Evolutionary conservation across 2,888 invertebrate species (phyloP).

Genomic region (Chesias legatella): DNA sequence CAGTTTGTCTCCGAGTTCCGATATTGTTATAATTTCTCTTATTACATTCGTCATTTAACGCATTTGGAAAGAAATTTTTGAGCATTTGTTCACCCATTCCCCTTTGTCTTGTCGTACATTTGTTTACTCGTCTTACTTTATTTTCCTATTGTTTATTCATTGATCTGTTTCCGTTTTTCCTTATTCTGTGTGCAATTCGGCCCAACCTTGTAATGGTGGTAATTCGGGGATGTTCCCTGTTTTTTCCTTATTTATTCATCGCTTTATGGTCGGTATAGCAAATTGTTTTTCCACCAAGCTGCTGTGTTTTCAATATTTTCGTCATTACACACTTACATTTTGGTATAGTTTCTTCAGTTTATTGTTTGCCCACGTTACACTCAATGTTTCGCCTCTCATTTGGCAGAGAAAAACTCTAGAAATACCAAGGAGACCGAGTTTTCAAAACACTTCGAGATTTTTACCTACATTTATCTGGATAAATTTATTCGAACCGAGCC

Average conservation of each 20-base stretch:
- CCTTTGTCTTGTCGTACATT: slow-evolving; percentile 4
- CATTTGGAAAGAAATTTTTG: too few species aligned
- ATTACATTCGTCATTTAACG: too few species aligned
- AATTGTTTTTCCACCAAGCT: slow-evolving; percentile 1
- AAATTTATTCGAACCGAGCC: not conserved
- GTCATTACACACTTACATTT: too few species aligned
- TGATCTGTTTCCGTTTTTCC: slow-evolving; percentile 14
- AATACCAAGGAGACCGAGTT: too few species aligned
- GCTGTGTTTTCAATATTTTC: too few species aligned
- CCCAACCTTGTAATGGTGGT: slow-evolving; percentile 10
- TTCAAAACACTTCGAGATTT: too few species aligned
- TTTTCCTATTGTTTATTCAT: slow-evolving; percentile 15
- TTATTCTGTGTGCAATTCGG: slow-evolving; percentile 7
- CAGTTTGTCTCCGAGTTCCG: slow-evolving; percentile 19
- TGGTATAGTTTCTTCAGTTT: too few species aligned
- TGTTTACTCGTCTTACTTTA: slow-evolving; percentile 12
- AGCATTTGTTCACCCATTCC: not conserved
- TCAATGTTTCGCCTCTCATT: too few species aligned
- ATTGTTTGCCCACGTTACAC: too few species aligned
- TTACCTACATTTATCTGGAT: too few species aligned
- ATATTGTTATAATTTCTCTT: slow-evolving; percentile 30
- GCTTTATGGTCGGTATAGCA: not conserved
- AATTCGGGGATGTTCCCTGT: slow-evolving; percentile 9
- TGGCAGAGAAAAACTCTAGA: too few species aligned
- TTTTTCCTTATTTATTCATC: slow-evolving; percentile 12